Evolutionary conservation across 2,797 vertebrate species (phyloP).

Genomic region (Choloepus didactylus): DNA sequence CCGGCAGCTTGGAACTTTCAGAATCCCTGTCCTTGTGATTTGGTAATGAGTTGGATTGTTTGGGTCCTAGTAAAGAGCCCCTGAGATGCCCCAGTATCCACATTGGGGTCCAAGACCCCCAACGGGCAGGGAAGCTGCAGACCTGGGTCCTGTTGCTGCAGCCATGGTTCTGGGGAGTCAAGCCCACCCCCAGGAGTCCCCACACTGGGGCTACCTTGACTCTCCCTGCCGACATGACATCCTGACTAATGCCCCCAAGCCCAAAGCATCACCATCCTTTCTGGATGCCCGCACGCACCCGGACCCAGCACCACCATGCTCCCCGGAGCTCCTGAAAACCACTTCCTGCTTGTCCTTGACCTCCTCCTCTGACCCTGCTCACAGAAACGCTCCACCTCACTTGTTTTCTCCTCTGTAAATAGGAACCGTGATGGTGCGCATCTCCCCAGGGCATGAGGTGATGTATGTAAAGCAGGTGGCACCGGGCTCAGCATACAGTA

Average conservation of each 20-base stretch:
- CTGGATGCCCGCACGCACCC: background rate
- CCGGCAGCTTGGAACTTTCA: background rate
- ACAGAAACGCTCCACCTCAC: background rate
- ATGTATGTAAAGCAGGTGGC: background rate
- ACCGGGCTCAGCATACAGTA: background rate
- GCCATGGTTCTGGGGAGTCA: background rate
- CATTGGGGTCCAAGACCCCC: background rate
- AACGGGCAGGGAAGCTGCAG: background rate
- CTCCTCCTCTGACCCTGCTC: background rate
- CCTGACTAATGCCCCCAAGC: background rate
- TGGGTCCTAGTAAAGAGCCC: background rate
- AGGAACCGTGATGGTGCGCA: background rate
- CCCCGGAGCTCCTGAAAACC: background rate
- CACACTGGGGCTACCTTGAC: background rate
- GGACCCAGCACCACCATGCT: background rate
- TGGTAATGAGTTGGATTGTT: background rate
- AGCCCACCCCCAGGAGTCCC: no score
- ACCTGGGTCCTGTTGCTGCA: background rate
- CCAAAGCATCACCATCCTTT: background rate
- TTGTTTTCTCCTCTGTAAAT: background rate
- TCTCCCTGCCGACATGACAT: background rate
- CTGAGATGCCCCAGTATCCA: background rate
- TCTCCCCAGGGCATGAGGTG: background rate
- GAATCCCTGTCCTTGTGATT: conserved; percentile 50
- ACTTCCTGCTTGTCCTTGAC: background rate